phyloP scores from a whole-genome alignment of 2,888 invertebrate genomes.

The Sthenelais limicola region DNA sequence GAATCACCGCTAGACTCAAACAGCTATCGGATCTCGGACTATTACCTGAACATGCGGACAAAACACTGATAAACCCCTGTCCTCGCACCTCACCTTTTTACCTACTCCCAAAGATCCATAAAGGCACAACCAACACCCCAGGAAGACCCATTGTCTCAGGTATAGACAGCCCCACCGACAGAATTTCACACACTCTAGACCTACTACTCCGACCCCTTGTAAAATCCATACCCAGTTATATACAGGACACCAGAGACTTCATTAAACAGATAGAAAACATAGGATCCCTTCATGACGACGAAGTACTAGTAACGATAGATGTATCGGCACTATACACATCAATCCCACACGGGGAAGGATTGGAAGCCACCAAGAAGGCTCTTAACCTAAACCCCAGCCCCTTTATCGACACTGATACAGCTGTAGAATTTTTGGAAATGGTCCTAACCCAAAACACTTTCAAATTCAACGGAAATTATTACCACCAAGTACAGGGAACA shows the following conservation, averaged over 20 bases:
- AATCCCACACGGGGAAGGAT: conserved; percentile 6
- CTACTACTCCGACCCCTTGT: neutral
- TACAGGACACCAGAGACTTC: neutral
- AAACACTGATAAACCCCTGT: neutral
- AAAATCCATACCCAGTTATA: neutral
- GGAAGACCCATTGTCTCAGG: conserved; percentile 14
- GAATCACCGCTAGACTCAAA: neutral
- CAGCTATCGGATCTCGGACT: neutral
- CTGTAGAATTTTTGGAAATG: too few species aligned
- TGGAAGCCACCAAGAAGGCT: neutral
- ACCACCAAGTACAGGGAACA: conserved; percentile 45
- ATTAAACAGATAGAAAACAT: neutral
- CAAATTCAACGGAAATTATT: conserved; percentile 43
- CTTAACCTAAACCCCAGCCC: too few species aligned
- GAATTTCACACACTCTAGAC: neutral
- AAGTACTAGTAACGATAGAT: conserved; percentile 12
- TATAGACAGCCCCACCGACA: neutral
- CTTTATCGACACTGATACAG: too few species aligned
- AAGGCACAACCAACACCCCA: neutral
- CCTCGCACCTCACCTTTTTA: neutral
- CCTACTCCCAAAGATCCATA: conserved; percentile 7
- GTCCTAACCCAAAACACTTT: conserved; percentile 44
- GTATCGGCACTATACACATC: conserved; percentile 10
- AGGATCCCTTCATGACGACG: too few species aligned
- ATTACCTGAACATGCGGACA: neutral